These are phyloP conservation scores for Pollicipes pollicipes DNA, from an alignment of 1,140 invertebrate species.

Conservation along the genomic window DNA sequence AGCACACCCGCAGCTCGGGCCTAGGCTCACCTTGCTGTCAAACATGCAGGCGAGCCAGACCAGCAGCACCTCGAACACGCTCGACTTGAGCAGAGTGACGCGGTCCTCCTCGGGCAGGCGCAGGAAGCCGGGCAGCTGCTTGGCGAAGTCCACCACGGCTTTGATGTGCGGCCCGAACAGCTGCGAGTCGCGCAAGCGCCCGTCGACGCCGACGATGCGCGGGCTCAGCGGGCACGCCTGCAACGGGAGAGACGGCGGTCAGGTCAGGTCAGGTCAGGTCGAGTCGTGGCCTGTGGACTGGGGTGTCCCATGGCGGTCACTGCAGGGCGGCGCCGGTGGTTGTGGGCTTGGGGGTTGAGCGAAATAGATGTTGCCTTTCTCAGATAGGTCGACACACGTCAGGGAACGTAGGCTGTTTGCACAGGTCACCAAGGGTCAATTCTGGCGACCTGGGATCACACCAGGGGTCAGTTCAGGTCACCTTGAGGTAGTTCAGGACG, in stretches of 20 bases:
- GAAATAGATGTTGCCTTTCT: too few species aligned
- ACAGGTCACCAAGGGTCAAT: too few species aligned
- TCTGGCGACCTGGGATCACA: too few species aligned
- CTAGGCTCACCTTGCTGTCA: constrained; percentile 31
- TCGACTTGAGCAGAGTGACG: constrained; percentile 87
- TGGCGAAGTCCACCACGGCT: constrained; percentile 93
- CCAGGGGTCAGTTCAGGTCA: too few species aligned
- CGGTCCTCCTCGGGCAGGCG: constrained; percentile 88
- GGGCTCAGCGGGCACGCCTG: constrained; percentile 90
- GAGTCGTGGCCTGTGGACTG: too few species aligned
- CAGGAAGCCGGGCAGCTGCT: constrained; percentile 88
- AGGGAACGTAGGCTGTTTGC: too few species aligned
- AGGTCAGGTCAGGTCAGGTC: background rate
- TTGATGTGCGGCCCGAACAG: constrained; percentile 87
- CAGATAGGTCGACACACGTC: too few species aligned
- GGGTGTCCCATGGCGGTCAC: too few species aligned
- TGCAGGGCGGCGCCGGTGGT: too few species aligned
- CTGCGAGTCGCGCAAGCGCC: constrained; percentile 69
- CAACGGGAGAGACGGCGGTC: constrained; percentile 31
- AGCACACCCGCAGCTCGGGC: too few species aligned
- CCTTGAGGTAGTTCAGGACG: too few species aligned
- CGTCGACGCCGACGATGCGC: constrained; percentile 55
- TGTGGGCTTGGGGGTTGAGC: too few species aligned
- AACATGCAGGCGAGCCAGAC: constrained; percentile 87
- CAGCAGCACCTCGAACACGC: constrained; percentile 81